Evolutionary conservation across 1,140 invertebrate genomes (phyloP).

Genomic region (Holcopasites calliopsidis): DNA sequence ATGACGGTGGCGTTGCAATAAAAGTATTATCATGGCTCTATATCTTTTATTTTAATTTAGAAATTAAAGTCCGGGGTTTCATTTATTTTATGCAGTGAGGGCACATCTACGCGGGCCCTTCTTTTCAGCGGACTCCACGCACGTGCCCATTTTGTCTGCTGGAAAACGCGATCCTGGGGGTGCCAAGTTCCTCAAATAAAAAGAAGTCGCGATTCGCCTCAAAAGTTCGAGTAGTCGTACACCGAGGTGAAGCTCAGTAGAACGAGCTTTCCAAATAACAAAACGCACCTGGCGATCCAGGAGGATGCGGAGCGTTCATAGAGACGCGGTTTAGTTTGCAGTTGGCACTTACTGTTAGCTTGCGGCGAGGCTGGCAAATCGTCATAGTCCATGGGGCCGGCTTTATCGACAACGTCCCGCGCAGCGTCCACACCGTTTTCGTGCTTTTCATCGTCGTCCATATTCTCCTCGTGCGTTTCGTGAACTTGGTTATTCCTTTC

Average conservation of each 20-base stretch:
- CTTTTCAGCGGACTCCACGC: too few species aligned
- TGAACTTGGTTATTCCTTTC: background rate
- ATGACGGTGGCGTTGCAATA: too few species aligned
- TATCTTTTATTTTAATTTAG: too few species aligned
- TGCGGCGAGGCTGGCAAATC: slow-evolving; percentile 55
- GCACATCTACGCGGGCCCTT: too few species aligned
- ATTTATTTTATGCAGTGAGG: too few species aligned
- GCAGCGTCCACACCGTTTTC: background rate
- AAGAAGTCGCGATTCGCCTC: background rate
- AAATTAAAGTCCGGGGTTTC: too few species aligned
- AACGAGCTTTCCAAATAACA: background rate
- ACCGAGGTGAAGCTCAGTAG: background rate
- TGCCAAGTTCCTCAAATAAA: too few species aligned
- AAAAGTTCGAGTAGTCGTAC: slow-evolving; percentile 10
- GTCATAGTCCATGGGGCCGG: slow-evolving; percentile 45
- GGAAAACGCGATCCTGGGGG: too few species aligned
- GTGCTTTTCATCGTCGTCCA: slow-evolving; percentile 5
- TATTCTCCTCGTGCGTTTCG: background rate
- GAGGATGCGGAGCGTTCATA: background rate
- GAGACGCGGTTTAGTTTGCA: slow-evolving; percentile 17
- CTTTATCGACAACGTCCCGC: slow-evolving; percentile 8
- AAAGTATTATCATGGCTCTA: too few species aligned
- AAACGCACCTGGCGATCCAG: background rate
- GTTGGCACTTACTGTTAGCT: slow-evolving; percentile 55
- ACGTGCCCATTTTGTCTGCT: too few species aligned